Evolutionary conservation across 2,888 invertebrate genomes (phyloP), one percentile per base, ranked within the genome.

Genomic region (Hecatera dysodea): DNA sequence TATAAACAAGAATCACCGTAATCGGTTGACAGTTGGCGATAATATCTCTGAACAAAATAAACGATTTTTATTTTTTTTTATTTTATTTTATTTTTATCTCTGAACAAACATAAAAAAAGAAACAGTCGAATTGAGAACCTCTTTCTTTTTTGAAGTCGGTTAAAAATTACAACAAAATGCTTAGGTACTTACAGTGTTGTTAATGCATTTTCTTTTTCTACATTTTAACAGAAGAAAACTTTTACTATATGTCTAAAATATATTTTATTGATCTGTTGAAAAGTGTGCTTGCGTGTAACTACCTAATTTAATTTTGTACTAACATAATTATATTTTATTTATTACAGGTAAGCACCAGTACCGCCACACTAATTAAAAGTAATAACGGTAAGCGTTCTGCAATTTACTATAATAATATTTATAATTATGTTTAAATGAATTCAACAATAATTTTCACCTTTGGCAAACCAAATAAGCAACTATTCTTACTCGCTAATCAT

Each of bases 281-380:
- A 44, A 19, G 1, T 9, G 29, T 7, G 12, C 27, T 65, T 46
- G n/a, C 19, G 11, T 66, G 24, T 59, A 17, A 17, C 15, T 29
- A 17, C n/a, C 15, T 29, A 29, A 64, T 2, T 65, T 48, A 27
- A 6, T 48, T 56, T 74, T 36, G 19, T 44, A 33, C 12, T 70
- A 56, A 64, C 6, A 33, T n/a, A 33, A 12, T 7, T 27, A 19
- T 66, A n/a, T 66, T 62, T 53, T 77, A 74, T 74, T 61, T 67
- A 60, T 86, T 80, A 15, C 88, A 87, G 88, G 88, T 88, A 88
- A 81, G 72, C 61, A 67, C 36, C 72, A 22, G 36, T 67, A 55
- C 57, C 29, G 39, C 22, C 66, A 73, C 55, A 59, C 36, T 44
- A 39, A 46, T 56, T 65, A 50, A 29, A n/a, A 46, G 39, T 7